Conservation (phyloP, 2,797 vertebrate species). For the Channa striata region DNA sequence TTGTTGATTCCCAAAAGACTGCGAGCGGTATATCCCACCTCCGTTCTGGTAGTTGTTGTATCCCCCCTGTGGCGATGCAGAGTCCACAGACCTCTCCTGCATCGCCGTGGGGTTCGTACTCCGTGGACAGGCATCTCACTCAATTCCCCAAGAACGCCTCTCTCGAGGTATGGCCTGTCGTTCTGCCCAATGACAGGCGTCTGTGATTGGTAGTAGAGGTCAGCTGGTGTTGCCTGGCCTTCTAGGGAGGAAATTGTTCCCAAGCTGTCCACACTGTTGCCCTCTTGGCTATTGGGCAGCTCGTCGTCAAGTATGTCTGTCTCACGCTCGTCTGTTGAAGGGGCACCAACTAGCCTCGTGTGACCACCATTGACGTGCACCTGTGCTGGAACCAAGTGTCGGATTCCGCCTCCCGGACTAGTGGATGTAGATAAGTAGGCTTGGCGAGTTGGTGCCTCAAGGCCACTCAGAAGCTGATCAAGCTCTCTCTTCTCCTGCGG, state of each 20-base stretch:
- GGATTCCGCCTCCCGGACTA: constrained; percentile 83
- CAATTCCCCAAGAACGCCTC: constrained; percentile 64
- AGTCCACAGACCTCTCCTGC: constrained; percentile 73
- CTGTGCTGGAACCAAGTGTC: constrained; percentile 93
- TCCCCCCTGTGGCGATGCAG: constrained; percentile 75
- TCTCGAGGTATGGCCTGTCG: constrained; percentile 78
- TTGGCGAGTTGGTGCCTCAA: constrained; percentile 80
- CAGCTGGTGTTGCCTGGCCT: constrained; percentile 83
- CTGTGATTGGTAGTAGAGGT: constrained; percentile 79
- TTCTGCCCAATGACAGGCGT: constrained; percentile 65
- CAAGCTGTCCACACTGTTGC: constrained; percentile 93
- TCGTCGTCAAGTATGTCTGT: constrained; percentile 95
- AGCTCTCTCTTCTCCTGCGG: constrained; percentile 91
- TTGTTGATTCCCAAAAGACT: constrained; percentile 86
- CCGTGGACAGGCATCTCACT: constrained; percentile 83
- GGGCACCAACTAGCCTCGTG: constrained; percentile 50
- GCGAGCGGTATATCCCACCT: constrained; percentile 86
- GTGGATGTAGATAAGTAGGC: constrained; percentile 78
- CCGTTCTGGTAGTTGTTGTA: constrained; percentile 86
- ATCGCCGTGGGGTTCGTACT: constrained; percentile 65
- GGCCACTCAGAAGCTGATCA: constrained; percentile 92
- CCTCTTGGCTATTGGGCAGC: constrained; percentile 91
- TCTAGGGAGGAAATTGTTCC: constrained; percentile 95
- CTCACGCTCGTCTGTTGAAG: constrained; percentile 87
- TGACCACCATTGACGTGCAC: constrained; percentile 92